These are phyloP conservation scores for Yponomeuta sedellus DNA, from an alignment of 2,888 invertebrate genomes.

Conservation along the genomic window DNA sequence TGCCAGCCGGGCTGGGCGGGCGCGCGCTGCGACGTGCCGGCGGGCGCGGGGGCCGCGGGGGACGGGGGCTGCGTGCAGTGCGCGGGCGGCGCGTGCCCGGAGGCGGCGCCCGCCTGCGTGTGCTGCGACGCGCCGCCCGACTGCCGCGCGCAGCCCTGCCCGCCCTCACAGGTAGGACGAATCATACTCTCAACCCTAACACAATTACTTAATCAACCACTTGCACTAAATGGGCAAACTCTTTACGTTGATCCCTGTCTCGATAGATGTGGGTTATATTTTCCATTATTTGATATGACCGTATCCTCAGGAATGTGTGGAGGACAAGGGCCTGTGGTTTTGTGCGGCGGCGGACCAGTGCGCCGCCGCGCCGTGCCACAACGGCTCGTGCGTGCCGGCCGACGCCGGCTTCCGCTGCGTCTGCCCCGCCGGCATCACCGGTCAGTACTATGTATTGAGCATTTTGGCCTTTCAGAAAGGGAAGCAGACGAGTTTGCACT, in stretches of 20 bases:
- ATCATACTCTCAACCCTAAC: no score
- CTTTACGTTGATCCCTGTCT: no score
- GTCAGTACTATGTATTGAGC: not conserved
- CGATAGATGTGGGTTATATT: no score
- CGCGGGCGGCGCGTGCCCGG: conserved; percentile 75
- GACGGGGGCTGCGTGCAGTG: conserved; percentile 63
- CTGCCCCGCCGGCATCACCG: conserved; percentile 23
- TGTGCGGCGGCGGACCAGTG: conserved; percentile 84
- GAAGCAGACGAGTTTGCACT: no score
- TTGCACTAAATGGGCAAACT: no score
- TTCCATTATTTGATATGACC: no score
- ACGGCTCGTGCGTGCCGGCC: conserved; percentile 84
- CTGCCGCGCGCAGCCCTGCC: conserved; percentile 80
- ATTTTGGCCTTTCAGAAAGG: no score
- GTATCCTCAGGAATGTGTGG: conserved; percentile 67
- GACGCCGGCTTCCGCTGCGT: conserved; percentile 78
- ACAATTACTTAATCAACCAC: no score
- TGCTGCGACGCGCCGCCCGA: conserved; percentile 80
- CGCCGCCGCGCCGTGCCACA: conserved; percentile 81
- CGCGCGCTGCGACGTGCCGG: conserved; percentile 69
- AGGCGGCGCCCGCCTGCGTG: conserved; percentile 77
- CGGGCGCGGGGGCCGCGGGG: conserved; percentile 51
- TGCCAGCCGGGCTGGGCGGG: conserved; percentile 84
- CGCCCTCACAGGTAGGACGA: conserved; percentile 35
- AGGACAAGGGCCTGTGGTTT: conserved; percentile 64